Conservation (phyloP, 2,888 invertebrate genomes). For the Scaptodrosophila latifasciaeformis region DNA sequence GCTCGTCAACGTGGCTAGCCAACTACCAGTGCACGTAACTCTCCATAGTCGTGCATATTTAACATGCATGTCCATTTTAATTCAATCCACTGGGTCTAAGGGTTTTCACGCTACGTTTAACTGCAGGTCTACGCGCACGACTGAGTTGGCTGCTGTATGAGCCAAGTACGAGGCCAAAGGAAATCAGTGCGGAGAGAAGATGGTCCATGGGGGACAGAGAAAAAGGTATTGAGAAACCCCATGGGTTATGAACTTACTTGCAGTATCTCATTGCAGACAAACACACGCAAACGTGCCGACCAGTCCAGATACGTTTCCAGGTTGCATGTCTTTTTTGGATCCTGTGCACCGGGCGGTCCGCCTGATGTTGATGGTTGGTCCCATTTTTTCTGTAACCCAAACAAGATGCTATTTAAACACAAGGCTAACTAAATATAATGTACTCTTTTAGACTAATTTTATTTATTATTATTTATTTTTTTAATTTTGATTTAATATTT, state of each 20-base stretch:
- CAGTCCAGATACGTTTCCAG: constrained; percentile 75
- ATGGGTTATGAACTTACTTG: constrained; percentile 65
- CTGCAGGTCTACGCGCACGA: constrained; percentile 17
- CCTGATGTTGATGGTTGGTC: constrained; percentile 71
- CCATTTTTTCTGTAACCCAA: constrained; percentile 62
- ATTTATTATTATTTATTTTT: no score
- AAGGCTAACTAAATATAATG: no score
- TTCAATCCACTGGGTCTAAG: constrained; percentile 47
- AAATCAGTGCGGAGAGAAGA: constrained; percentile 1
- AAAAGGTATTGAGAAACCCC: background rate
- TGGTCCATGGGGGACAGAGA: background rate
- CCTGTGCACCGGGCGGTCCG: constrained; percentile 70
- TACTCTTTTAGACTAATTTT: no score
- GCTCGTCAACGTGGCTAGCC: no score
- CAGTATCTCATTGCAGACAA: constrained; percentile 75
- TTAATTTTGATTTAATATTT: no score
- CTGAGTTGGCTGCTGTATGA: constrained; percentile 7
- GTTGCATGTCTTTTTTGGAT: constrained; percentile 75
- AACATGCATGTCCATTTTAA: constrained; percentile 42
- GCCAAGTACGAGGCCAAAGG: background rate
- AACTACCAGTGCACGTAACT: no score
- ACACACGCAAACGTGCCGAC: constrained; percentile 74
- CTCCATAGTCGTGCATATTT: constrained; percentile 33
- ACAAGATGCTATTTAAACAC: background rate
- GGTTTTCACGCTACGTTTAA: constrained; percentile 35